Evolutionary conservation across 2,888 invertebrate genomes (phyloP), one percentile per base, ranked within the genome.

Genomic region (Philhelius pedissequus): DNA sequence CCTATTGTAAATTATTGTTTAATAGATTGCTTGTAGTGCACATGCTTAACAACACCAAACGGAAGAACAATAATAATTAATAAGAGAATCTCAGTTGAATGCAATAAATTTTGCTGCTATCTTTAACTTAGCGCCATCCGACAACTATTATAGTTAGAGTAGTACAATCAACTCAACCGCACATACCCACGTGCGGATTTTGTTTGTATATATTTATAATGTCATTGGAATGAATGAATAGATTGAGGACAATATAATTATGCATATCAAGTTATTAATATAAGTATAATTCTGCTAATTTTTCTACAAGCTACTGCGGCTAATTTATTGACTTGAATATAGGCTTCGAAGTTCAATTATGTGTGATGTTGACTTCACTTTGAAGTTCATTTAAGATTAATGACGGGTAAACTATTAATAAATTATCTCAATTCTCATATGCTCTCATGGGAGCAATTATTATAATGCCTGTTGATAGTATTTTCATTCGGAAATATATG

Each of bases 21-120:
- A 38, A 27, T 35, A 13, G 18, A 62, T 62, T 43, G 62, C 58
- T 35, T 38, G 27, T 25, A 43, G 11, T 68, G 54, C 60, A 74
- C 56, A 52, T 71, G 68, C 27, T 74, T 18, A 35, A 50, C 27
- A 54, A n/a, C 45, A 3, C 22, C 50, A 38, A 43, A n/a, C 38
- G 56, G 58, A 71, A 69, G 73, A 79, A 74, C 83, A 48, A 48
- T 75, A 79, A 74, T 79, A 48, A 48, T 75, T 79, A 79, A 60
- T 66, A 30, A 50, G 62, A 62, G 52, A 38, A 40, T 60, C 70
- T 70, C 60, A 58, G 38, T 32, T 60, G 69, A 75, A 54, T 60
- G 83, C 56, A 84, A 84, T 84, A 84, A 84, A 84, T 84, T 75
- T 79, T 54, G 66, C 52, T 30, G 64, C 58, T 66, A 79, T 79